Conservation (phyloP, 2,888 invertebrate species). For the Nomada lathburiana region DNA sequence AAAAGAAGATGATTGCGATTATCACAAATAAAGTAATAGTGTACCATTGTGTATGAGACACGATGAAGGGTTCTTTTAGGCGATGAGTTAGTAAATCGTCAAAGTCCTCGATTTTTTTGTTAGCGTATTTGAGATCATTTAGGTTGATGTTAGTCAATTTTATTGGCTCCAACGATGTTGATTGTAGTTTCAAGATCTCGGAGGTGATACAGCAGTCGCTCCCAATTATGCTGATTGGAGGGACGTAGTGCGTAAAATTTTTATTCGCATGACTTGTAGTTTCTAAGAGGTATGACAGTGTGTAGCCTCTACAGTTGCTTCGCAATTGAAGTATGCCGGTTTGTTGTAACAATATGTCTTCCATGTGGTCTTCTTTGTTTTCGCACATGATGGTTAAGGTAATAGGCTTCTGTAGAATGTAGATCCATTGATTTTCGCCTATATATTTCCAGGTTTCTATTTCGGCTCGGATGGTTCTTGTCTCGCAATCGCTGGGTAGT, state of each 20-base stretch:
- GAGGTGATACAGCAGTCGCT: conserved; percentile 13
- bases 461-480: conserved; percentile 7
- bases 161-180: not conserved
- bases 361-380: not conserved
- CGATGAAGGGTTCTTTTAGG: conserved; percentile 56
- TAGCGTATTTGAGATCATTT: conserved; percentile 59
- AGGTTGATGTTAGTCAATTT: conserved; percentile 57
- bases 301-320: conserved; percentile 17
- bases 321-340: conserved; percentile 10
- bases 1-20: conserved; percentile 25
- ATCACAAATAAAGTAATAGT: conserved; percentile 42
- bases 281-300: not conserved
- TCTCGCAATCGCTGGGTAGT: conserved; percentile 7
- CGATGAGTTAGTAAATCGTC: conserved; percentile 58
- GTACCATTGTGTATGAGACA: conserved; percentile 58
- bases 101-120: conserved; percentile 64
- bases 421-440: conserved; percentile 18
- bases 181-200: not conserved
- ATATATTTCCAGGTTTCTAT: conserved; percentile 25
- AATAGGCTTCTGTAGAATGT: conserved; percentile 20
- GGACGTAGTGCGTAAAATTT: conserved; percentile 11
- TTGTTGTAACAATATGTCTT: conserved; percentile 19
- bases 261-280: not conserved
- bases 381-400: conserved; percentile 18
- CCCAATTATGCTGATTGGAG: conserved; percentile 10